Evolutionary conservation across 1,140 invertebrate species (phyloP), one percentile per base, ranked within the genome.

Genomic region (Drosophila baimaii): DNA sequence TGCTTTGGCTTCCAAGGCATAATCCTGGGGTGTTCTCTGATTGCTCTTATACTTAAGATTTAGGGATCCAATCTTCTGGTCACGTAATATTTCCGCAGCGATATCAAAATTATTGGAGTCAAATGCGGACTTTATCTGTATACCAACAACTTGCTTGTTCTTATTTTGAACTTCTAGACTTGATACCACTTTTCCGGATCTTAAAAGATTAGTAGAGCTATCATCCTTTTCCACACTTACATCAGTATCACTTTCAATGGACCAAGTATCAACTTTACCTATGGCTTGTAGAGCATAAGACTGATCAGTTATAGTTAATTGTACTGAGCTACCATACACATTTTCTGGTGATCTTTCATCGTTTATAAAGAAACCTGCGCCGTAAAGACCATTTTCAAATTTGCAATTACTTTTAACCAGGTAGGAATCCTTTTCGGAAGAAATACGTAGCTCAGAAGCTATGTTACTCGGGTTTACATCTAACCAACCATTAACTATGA

Each of bases 401-500:
- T 83, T 76, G 2, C 89, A 63, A 29, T 91, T 79, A 13, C 69
- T 17, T 37, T 90, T 84, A 1, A 91, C 57, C 5, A 81, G n/a
- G 51, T 66, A 90, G 1, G 61, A 49, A n/a, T 91, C 29, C 8
- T 91, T 66, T 2, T 68, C 78, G 7, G 72, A 65, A 25, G 75
- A 43, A 10, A 91, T 58, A 1, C 46, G 79, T 5, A 91, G 44
- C n/a, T 91, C 84, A 12, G 65, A 51, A 2, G 21, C 64, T 5
- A 90, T 27, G 5, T 61, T 62, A 6, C 29, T 54, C 3, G 56
- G 49, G 8, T 63, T 68, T 15, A 89, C 12, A 55, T 90, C 85
- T 12, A 69, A 52, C 84, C 80, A 93, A 51, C 95, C 95, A 55
- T 94, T 93, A 2, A 95, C 49, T 21, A 92, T 82, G 2, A 94